Evolutionary conservation across 92 coral and sea anemone species (phyloP).

Genomic region (Heteractis magnifica): DNA sequence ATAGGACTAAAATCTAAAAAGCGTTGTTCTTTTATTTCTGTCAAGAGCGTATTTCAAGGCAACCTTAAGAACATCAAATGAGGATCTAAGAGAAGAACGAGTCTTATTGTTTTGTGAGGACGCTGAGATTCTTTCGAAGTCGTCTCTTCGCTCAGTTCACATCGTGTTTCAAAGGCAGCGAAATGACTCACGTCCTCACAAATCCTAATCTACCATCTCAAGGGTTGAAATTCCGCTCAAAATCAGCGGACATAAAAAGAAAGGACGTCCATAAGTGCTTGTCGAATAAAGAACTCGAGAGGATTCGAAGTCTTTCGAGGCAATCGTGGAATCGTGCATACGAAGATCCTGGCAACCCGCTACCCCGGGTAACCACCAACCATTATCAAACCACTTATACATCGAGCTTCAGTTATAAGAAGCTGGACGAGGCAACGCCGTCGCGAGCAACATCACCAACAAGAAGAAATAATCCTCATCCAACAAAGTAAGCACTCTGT

Average conservation of each 20-base stretch:
- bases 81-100: background rate
- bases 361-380: conserved; percentile 61
- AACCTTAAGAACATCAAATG: background rate
- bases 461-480: conserved; percentile 95
- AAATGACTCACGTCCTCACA: conserved; percentile 85
- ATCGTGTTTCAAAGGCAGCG: background rate
- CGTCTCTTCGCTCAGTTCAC: background rate
- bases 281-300: conserved; percentile 65
- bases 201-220: conserved; percentile 81
- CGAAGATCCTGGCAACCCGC: conserved; percentile 89
- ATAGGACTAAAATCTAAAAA: background rate
- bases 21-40: background rate
- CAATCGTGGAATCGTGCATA: conserved; percentile 77
- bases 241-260: conserved; percentile 62
- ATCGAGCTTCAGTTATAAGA: conserved; percentile 67
- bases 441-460: conserved; percentile 95
- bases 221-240: conserved; percentile 72
- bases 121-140: background rate
- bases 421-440: conserved; percentile 68
- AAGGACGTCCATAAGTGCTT: conserved; percentile 52
- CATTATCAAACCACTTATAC: conserved; percentile 82
- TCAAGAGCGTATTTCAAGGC: background rate
- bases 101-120: background rate
- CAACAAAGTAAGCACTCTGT: conserved; percentile 67
- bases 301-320: conserved; percentile 84